Percentiles rank a stretch among this genome's conserved stretches.
Conservation (phyloP, 2,113 vertebrate species). For the Sorex araneus region DNA sequence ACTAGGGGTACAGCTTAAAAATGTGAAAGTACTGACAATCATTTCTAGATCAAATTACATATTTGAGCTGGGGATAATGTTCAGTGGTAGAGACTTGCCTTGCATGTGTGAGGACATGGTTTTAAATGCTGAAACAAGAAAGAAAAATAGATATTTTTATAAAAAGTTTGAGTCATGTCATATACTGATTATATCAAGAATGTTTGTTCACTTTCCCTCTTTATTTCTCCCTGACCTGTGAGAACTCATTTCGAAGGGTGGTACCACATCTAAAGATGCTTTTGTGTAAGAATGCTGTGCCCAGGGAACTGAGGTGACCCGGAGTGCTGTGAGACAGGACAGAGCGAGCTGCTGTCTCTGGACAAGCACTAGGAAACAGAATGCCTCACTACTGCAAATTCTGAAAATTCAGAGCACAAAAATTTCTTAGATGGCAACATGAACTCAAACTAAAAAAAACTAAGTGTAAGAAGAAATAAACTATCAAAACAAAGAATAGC, state of each 20-base stretch:
- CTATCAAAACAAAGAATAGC: neutral
- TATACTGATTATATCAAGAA: neutral
- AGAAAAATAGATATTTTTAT: neutral
- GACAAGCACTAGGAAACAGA: neutral
- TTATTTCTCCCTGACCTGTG: neutral
- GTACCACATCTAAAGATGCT: neutral
- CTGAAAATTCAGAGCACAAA: neutral
- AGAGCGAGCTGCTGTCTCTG: neutral
- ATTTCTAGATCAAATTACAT: neutral
- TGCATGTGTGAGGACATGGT: too few relatives aligned
- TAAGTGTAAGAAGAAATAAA: neutral
- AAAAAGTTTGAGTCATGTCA: neutral
- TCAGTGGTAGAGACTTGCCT: too few relatives aligned
- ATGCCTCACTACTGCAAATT: neutral
- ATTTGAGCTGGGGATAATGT: neutral
- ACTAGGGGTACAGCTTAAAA: neutral
- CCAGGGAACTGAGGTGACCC: neutral
- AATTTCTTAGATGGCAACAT: neutral
- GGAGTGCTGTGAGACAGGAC: neutral
- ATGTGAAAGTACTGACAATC: neutral
- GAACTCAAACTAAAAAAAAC: slow-evolving; percentile 12
- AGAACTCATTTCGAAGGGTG: neutral
- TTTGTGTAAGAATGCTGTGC: neutral
- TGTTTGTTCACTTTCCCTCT: neutral
- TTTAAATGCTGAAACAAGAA: too few relatives aligned